Base-by-base conservation (phyloP, 2,113 vertebrate genomes). In the Coptodon rendalli region DNA sequence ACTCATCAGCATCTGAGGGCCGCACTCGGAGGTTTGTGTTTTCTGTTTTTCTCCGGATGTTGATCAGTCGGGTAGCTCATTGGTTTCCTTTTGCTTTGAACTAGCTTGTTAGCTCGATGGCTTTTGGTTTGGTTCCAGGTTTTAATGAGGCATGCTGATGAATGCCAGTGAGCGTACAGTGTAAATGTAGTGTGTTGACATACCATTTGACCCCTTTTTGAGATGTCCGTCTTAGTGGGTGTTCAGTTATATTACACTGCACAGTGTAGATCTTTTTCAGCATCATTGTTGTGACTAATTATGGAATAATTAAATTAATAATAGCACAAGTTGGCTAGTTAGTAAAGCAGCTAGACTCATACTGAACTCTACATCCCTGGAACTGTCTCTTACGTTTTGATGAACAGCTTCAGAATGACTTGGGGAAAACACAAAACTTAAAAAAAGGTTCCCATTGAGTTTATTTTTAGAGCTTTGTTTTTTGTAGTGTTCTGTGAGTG, bases 391-490 rank as follows among this genome's bases (percentile, higher is more conserved):
- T 11, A 59, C 45, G 43, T 83, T 83, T 57, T 79, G 11, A 78
- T 8, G 31, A 80, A 78, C 6, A 2, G 36, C 24, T 89, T 84
- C 50, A 13, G 7, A 56, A 83, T 82, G 24, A 59, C n/a, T 34
- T 17, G 27, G 9, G 57, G 19, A 45, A 63, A 81, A 50, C 9
- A 34, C 27, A 48, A 29, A 31, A 50, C 4, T 3, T 19, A 27
- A 24, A 57, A 14, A 68, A 82, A 10, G 36, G 78, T 81, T 87
- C 81, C 45, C 79, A 82, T 76, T 86, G 12, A 34, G 27, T 81
- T 87, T 91, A 87, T 94, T 93, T 90, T 84, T 88, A 83, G 87
- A 56, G 22, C 59, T 66, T 66, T 84, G 63, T 71, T 66, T 48
- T 82, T 89, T 86, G 86, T 27, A 29, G 78, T 83, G 34, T 40